Evolutionary conservation across 2,888 invertebrate species (phyloP), one percentile per base, ranked within the genome.

Genomic region (Didymodactylos carnosus): DNA sequence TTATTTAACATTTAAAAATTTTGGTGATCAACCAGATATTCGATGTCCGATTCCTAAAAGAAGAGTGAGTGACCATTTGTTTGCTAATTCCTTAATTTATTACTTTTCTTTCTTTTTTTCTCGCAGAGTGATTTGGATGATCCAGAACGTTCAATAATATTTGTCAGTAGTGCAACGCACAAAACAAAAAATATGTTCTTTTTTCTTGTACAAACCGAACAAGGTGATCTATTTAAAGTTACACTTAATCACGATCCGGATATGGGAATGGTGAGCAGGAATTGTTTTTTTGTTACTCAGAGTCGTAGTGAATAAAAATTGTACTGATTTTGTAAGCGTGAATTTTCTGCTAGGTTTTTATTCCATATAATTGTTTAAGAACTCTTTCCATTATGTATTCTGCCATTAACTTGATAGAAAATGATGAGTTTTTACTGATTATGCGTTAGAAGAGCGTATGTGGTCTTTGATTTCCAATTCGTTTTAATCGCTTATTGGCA

Each of bases 161-260:
- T 99, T 85, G 95, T 98, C 14, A 94, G 94, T 82, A 94, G 94
- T 7, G 98, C 98, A 10, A 95, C 97, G 2, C 98, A 99, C 83
- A 95, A 97, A 84, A 99, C 98, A 0, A 98, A 97, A 83, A 91
- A 92, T 39, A 95, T 99, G 94, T 99, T 94, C 83, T 99, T 99
- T 86, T 98, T 98, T 84, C 85, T 99, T 80, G 92, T 94, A 7
- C 98, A 99, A 86, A 97, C 97, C 7, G 98, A 99, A 82, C 97
- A 99, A 82, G 94, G 94, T 0, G 92, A 93, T 82, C 90, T 94
- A 76, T 95, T 95, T 82, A 95, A 94, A 84, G 91, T 98, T 39
- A 97, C 95, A 0, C 86, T 98, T 69, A 95, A 95, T 83, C 92
- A 92, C 25, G 94, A 95, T 84, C 94, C 94, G 78, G 97, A 97